A percentile compares a stretch with the other conserved stretches of the same genome.
Conservation (phyloP, 2,113 vertebrate genomes). For the Puffinus mauretanicus region DNA sequence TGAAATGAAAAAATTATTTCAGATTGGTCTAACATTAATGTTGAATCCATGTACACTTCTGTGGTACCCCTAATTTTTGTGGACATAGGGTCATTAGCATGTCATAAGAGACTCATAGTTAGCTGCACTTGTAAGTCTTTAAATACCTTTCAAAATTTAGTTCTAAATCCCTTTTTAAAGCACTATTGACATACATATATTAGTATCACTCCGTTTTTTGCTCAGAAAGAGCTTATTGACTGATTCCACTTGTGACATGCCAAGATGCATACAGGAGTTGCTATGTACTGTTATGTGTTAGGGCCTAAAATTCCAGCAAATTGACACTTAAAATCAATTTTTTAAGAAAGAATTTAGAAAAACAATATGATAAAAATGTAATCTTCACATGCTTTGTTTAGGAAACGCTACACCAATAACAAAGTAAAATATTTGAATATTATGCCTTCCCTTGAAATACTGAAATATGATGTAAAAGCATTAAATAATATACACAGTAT, state of each 20-base stretch:
- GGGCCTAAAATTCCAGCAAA: neutral
- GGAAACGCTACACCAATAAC: neutral
- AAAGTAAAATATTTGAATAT: neutral
- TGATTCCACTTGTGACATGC: neutral
- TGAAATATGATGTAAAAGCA: neutral
- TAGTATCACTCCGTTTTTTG: neutral
- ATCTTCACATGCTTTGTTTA: neutral
- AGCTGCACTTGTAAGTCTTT: neutral
- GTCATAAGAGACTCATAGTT: neutral
- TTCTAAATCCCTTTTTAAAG: neutral
- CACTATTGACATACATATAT: neutral
- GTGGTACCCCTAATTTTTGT: neutral
- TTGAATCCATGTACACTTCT: neutral
- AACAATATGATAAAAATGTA: neutral
- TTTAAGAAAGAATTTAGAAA: neutral
- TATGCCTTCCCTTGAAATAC: neutral
- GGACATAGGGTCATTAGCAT: neutral
- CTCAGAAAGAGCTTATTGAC: neutral
- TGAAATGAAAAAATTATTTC: neutral
- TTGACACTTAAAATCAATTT: neutral
- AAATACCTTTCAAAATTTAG: neutral
- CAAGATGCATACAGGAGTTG: neutral
- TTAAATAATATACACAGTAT: neutral
- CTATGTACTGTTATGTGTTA: neutral
- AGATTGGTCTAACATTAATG: neutral